These are phyloP conservation scores for Drymodes brunneopygia DNA, from an alignment of 2,113 vertebrate species.

Conservation along the genomic window DNA sequence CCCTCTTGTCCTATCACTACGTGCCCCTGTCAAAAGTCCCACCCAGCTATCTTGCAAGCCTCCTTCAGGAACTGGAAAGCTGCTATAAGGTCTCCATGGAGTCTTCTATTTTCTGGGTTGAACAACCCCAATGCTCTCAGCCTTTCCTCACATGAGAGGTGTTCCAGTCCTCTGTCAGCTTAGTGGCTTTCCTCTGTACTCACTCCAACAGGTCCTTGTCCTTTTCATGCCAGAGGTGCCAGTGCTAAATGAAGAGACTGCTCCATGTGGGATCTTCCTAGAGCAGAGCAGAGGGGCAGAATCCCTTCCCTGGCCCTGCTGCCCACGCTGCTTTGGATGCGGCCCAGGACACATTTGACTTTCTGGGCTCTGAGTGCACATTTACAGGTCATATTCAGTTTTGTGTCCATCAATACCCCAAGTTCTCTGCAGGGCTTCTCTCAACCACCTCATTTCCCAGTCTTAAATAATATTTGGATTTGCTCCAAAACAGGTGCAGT, in stretches of 20 bases:
- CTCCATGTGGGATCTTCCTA: neutral
- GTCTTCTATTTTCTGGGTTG: neutral
- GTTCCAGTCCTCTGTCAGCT: neutral
- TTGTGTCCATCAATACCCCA: neutral
- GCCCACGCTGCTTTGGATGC: accelerated
- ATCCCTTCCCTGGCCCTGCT: neutral
- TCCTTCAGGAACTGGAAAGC: neutral
- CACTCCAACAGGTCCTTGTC: accelerated
- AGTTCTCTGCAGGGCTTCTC: neutral
- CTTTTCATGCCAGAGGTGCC: accelerated
- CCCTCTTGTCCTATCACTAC: neutral
- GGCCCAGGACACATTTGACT: accelerated
- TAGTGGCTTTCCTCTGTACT: neutral
- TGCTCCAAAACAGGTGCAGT: neutral
- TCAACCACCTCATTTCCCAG: neutral
- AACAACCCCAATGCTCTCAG: neutral
- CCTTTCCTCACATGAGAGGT: neutral
- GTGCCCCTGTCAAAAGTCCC: neutral
- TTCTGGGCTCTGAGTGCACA: neutral
- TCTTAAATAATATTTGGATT: neutral
- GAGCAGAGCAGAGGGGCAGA: neutral
- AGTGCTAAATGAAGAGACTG: neutral
- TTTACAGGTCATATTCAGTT: neutral
- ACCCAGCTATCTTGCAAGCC: neutral
- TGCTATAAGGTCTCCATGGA: too few relatives aligned